Conservation (phyloP, 2,888 invertebrate species). For the Caenorhabditis angaria region DNA sequence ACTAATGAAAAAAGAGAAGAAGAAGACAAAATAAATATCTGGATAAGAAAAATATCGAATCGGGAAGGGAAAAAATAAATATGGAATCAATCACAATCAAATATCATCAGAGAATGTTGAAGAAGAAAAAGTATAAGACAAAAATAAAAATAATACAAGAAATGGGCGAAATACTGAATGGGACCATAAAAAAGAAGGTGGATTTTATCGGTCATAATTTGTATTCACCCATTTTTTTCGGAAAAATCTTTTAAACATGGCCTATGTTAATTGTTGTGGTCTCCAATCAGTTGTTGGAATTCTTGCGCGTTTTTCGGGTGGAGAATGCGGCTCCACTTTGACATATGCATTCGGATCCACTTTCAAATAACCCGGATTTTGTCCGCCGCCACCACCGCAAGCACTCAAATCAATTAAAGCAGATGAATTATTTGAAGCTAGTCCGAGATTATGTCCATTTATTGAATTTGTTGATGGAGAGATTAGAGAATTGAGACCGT, state of each 20-base stretch:
- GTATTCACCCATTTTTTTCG: not conserved
- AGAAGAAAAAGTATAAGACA: not conserved
- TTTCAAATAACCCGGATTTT: slow-evolving; percentile 18
- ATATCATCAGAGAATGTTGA: not conserved
- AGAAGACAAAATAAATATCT: slow-evolving; percentile 9
- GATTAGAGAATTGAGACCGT: slow-evolving; percentile 20
- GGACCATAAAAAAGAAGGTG: not conserved
- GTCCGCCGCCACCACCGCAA: slow-evolving; percentile 1
- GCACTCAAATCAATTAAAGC: not conserved
- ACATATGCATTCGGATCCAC: slow-evolving; percentile 57
- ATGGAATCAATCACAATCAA: not conserved
- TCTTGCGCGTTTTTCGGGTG: slow-evolving; percentile 68
- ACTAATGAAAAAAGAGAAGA: not conserved
- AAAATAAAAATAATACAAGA: not conserved
- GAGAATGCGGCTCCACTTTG: slow-evolving; percentile 67
- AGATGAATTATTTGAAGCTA: not conserved
- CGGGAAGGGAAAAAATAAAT: not conserved
- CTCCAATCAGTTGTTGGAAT: slow-evolving; percentile 57
- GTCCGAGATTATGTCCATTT: slow-evolving; percentile 22
- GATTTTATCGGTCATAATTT: not conserved
- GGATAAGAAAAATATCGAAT: no score
- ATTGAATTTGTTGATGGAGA: slow-evolving; percentile 15
- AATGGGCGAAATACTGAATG: no score
- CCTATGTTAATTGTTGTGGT: slow-evolving; percentile 50
- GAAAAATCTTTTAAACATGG: not conserved